Base-by-base conservation (phyloP, 2,797 vertebrate genomes). In the Morus bassanus region DNA sequence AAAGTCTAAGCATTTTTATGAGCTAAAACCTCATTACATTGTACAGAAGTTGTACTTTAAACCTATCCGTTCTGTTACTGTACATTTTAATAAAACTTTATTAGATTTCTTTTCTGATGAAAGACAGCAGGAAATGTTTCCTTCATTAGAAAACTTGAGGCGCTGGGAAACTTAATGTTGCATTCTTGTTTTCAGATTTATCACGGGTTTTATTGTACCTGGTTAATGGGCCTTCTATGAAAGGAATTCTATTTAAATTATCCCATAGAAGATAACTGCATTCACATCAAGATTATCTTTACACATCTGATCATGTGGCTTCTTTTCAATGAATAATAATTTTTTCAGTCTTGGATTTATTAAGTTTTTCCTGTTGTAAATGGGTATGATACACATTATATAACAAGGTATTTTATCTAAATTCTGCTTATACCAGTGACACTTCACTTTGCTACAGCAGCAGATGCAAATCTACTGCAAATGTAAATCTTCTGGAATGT, bases 81-180 rank as follows among this genome's bases (percentile, higher is more conserved):
- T 94, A 96, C 73, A 88, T 97, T 98, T 97, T 96, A 97, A 97
- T 97, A 97, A 97, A 97, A 97, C 69, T 91, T 98, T 93, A 97
- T 97, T 98, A 89, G 76, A 91, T 96, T 97, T 96, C 81, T 96
- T 86, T 75, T 88, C 72, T 95, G 79, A 94, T 64, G 77, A 94
- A 93, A 94, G 94, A 87, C 91, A 95, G 75, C 69, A 93, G 94
- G 92, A 97, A 82, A 93, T 83, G 57, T 95, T 98, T 95, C 64
- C 53, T 96, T 97, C 92, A 91, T 94, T 96, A 97, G 83, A 95
- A 97, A 95, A 89, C 60, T 61, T 88, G 85, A 97, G 93, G 74
- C 84, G 53, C 80, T 89, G 79, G 80, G 85, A 82, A 93, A 88
- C 41, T 80, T 86, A 94, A 76, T 60, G 75, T 94, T 95, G 50